A percentile compares a stretch with the other conserved stretches of the same genome.
Conservation (phyloP, 2,888 invertebrate species). For the Clitarchus hookeri region DNA sequence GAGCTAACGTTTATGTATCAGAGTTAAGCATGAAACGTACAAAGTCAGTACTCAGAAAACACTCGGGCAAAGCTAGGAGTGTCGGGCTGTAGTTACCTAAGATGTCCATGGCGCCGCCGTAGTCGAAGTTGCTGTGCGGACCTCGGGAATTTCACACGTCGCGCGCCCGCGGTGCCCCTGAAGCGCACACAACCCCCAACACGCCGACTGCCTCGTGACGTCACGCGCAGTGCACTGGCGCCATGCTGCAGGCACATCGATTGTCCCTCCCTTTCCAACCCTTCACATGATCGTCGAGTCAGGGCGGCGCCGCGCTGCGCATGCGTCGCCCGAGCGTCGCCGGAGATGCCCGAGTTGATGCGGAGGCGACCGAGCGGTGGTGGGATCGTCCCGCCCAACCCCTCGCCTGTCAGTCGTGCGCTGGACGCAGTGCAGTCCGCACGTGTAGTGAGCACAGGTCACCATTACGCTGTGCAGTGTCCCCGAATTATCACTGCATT, state of each 20-base stretch:
- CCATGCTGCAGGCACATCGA: slow-evolving; percentile 26
- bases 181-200: not conserved
- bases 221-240: slow-evolving; percentile 26
- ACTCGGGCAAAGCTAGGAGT: not conserved
- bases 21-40: too few relatives aligned
- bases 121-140: not conserved
- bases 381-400: not conserved
- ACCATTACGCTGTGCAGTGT: too few relatives aligned
- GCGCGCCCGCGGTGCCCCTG: slow-evolving; percentile 12
- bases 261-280: not conserved
- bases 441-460: not conserved
- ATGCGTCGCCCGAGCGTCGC: not conserved
- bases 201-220: slow-evolving; percentile 11
- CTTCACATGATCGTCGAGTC: not conserved
- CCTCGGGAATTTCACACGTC: not conserved
- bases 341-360: not conserved
- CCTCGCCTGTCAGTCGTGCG: not conserved
- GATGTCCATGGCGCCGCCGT: slow-evolving; percentile 17
- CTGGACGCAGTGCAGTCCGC: not conserved
- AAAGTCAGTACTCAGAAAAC: not conserved
- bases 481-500: too few relatives aligned
- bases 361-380: not conserved
- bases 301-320: not conserved
- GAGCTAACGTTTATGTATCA: too few relatives aligned
- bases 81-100: slow-evolving; percentile 16